Conservation (phyloP, 2,888 invertebrate species). For the Strigamia transsilvanica region DNA sequence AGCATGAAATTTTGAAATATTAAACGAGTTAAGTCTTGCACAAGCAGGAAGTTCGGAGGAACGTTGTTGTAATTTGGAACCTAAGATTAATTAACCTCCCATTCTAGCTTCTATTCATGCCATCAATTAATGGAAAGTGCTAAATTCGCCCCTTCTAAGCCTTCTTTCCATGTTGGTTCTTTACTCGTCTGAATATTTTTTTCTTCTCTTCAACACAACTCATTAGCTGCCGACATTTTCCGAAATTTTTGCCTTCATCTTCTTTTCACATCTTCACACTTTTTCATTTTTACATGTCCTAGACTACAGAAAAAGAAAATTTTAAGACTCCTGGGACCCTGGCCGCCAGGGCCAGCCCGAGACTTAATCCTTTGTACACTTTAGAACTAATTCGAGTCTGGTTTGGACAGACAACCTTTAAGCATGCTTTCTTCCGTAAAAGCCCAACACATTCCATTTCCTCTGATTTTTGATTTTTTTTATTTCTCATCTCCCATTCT, state of each 20-base stretch:
- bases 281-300: background rate
- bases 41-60: background rate
- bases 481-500: background rate
- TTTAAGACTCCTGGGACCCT: no score
- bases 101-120: slow-evolving; percentile 16
- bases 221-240: slow-evolving; percentile 16
- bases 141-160: slow-evolving; percentile 25
- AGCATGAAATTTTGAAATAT: slow-evolving; percentile 34
- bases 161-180: slow-evolving; percentile 24
- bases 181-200: slow-evolving; percentile 27
- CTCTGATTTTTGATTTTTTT: background rate
- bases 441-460: background rate
- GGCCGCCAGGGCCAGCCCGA: no score
- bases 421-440: no score
- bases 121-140: slow-evolving; percentile 42
- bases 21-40: slow-evolving; percentile 2
- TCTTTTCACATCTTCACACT: background rate
- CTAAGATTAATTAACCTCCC: slow-evolving; percentile 39
- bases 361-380: no score
- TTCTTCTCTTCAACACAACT: slow-evolving; percentile 3
- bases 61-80: slow-evolving; percentile 13
- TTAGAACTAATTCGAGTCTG: no score
- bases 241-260: slow-evolving; percentile 5
- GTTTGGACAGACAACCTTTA: no score
- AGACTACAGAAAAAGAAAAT: no score